Base-by-base conservation (phyloP, 30 jellyfish, hydroid and myxozoan species). In the Nemopilema nomurai region DNA sequence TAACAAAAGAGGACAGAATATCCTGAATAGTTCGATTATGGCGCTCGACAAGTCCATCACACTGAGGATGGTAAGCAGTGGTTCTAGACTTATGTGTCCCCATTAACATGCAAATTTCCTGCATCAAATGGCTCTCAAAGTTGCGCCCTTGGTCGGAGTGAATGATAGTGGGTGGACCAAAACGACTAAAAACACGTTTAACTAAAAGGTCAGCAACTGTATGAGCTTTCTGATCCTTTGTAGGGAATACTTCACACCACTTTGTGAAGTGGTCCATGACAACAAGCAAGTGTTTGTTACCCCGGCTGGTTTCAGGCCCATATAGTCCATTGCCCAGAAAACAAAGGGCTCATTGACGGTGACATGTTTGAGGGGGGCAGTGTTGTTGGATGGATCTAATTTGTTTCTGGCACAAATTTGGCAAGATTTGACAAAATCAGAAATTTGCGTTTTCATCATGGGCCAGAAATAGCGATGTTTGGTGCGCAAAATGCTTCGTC, bases 251-350 rank as follows among this genome's bases (percentile, higher is more conserved):
- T 23, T 83, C 92, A 49, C 86, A 76, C n/a, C n/a, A n/a, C n/a
- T n/a, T n/a, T n/a, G n/a, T n/a, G n/a, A 23, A 49, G 21, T 28
- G 49, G 30, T 71, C 92, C 72, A 33, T 68, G 23, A 72, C 67
- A 24, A 83, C 92, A 49, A 71, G 84, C 19, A 83, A 31, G 49
- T 83, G 81, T 29, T 83, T 83, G 69, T 71, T 83, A n/a, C 92
- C 92, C 51, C 51, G 66, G 79, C 71, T 51, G 77, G 92, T 57
- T 21, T 32, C 70, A 18, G 92, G 18, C 87, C 92, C 80, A 57
- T 69, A 28, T 51, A 79, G 62, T 83, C 92, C 65, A 83, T 32
- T 13, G 92, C 92, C 74, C 80, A 23, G 69, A 27, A 31, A 41
- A 28, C 87, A 28, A 83, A 68, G 17, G 88, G 92, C 70, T 23